Percentiles rank a stretch among this genome's conserved stretches.
These are phyloP conservation scores for Hypomesus transpacificus DNA, from an alignment of 2,113 vertebrate genomes.

Conservation along the genomic window DNA sequence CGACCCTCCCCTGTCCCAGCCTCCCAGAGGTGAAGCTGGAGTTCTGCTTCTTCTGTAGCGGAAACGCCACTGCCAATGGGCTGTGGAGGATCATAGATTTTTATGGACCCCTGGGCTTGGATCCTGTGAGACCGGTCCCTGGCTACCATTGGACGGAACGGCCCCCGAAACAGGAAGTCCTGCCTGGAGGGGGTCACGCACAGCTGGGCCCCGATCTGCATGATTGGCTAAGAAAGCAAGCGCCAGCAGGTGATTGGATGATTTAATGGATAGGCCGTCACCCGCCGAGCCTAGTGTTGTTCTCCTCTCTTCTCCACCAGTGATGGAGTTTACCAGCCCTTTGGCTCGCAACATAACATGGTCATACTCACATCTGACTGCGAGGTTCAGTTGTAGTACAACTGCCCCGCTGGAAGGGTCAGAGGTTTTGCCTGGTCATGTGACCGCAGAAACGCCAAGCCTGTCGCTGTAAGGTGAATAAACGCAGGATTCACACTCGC, in stretches of 20 bases:
- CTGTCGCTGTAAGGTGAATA: background rate
- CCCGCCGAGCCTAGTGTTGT: background rate
- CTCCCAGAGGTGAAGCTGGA: conserved; percentile 17
- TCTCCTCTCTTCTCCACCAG: background rate
- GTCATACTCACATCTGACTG: too few relatives aligned
- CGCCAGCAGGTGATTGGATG: conserved; percentile 13
- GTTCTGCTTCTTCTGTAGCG: conserved; percentile 24
- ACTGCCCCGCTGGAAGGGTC: too few relatives aligned
- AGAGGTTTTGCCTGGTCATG: too few relatives aligned
- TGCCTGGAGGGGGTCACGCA: conserved; percentile 2
- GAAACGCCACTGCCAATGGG: conserved; percentile 31
- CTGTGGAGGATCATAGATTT: conserved; percentile 40
- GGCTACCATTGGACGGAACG: conserved; percentile 5
- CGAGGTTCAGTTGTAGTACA: too few relatives aligned
- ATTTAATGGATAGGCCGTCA: conserved; percentile 15
- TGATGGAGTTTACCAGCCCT: too few relatives aligned
- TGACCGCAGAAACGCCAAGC: background rate
- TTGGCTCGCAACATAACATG: too few relatives aligned
- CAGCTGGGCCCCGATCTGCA: conserved; percentile 25
- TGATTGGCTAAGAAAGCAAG: conserved; percentile 29
- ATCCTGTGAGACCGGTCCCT: conserved; percentile 9
- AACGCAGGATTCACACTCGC: background rate
- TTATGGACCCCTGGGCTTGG: conserved; percentile 26
- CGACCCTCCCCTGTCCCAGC: background rate
- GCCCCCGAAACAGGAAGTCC: conserved; percentile 12